phyloP scores from a whole-genome alignment of 2,113 vertebrate genomes.

The Leptosomus discolor region DNA sequence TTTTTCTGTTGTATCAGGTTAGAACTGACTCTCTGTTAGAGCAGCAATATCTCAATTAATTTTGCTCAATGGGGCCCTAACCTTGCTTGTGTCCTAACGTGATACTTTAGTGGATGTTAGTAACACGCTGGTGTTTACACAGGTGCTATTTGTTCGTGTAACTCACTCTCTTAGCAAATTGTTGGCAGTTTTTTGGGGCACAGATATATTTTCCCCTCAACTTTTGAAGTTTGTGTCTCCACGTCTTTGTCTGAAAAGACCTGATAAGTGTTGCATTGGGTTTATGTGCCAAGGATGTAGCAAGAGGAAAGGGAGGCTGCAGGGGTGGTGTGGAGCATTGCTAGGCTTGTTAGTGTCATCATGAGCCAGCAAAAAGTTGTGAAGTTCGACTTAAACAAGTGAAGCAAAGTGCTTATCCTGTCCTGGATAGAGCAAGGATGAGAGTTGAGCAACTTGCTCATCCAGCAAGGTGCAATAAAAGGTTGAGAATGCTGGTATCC shows the following conservation, averaged over 20 bases:
- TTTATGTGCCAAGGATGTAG: not conserved
- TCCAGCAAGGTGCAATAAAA: too few species aligned
- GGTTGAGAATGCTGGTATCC: too few species aligned
- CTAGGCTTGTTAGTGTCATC: too few species aligned
- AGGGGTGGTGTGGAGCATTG: too few species aligned
- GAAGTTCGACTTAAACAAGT: too few species aligned
- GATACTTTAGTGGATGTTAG: not conserved
- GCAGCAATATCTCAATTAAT: not conserved
- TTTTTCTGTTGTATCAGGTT: not conserved
- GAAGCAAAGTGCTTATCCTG: too few species aligned
- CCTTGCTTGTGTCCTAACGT: not conserved
- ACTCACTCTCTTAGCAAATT: not conserved
- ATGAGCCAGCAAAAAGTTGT: too few species aligned
- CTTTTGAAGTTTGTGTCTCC: not conserved
- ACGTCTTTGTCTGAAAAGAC: not conserved
- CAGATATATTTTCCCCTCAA: not conserved
- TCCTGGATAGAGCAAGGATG: too few species aligned
- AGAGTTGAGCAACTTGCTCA: too few species aligned
- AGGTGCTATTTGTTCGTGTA: not conserved
- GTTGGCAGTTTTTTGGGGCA: not conserved
- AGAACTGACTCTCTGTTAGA: not conserved
- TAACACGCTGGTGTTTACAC: not conserved
- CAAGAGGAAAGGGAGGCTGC: accelerated
- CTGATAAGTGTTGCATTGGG: not conserved
- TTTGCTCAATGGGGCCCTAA: not conserved